Conservation (phyloP, 2,113 vertebrate genomes). For the Castor canadensis region DNA sequence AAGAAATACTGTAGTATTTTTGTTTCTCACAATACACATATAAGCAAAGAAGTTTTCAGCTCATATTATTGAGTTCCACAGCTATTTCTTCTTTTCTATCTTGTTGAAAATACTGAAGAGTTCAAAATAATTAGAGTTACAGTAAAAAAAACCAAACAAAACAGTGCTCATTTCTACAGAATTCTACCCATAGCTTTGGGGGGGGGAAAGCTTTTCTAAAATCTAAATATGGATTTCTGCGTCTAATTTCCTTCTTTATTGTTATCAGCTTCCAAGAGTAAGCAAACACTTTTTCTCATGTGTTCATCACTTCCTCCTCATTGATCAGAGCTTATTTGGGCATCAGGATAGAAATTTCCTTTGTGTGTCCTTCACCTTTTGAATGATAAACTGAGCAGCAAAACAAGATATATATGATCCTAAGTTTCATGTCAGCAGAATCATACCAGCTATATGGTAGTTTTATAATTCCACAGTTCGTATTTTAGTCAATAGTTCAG, state of each 20-base stretch:
- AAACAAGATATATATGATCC: not conserved
- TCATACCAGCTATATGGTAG: not conserved
- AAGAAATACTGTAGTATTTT: not conserved
- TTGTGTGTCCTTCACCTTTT: not conserved
- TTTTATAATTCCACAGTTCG: not conserved
- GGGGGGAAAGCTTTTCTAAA: not conserved
- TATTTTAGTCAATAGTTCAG: conserved; percentile 2
- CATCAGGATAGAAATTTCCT: conserved; percentile 8
- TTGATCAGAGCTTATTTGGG: not conserved
- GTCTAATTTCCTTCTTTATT: not conserved
- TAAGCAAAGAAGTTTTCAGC: not conserved
- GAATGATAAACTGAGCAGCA: not conserved
- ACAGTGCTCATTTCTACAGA: not conserved
- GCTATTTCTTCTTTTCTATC: not conserved
- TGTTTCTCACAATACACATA: not conserved
- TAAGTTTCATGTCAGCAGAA: not conserved
- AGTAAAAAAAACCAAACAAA: not conserved
- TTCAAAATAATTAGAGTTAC: not conserved
- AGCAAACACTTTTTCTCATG: not conserved
- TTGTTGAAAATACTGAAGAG: not conserved
- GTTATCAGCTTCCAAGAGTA: not conserved
- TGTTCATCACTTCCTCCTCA: not conserved
- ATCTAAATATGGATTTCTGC: not conserved
- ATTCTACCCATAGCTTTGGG: not conserved
- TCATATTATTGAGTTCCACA: not conserved